Base-by-base conservation (phyloP, 2,888 invertebrate species). In the Piscicola geometra region DNA sequence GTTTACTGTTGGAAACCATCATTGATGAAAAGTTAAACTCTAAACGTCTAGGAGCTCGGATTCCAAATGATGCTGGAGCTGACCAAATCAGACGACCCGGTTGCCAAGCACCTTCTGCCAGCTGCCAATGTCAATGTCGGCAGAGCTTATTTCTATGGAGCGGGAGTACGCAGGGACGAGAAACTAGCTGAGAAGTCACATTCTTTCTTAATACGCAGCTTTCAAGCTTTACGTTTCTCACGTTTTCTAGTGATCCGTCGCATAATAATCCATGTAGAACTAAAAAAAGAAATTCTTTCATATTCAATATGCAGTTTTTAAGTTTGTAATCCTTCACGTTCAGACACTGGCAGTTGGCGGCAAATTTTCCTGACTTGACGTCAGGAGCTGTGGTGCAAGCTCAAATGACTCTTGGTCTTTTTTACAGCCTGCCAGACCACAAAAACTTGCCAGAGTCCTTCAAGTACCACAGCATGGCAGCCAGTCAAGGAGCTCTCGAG, bases 401-500 rank as follows among this genome's bases (percentile, higher is more conserved):
- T 2, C 85, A 85, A 81, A 82, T 83, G 9, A 81, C 81, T 21
- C 81, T 86, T 1, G 86, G 85, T 0, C 82, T 85, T 82, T 84
- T 82, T 77, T 86, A 85, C 78, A 83, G 84, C 18, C 75, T 82
- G 25, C 81, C 82, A 5, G 78, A 80, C 28, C 77, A 78, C 52
- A 76, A 79, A 0, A 81, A 85, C 78, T 79, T 85, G 21, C 80
- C 83, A 35, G 83, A 84, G 75, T 83, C 85, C 25, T 85, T 83
- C 79, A 84, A 84, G 80, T 86, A 86, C 85, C 85, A 86, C 76
- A 83, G 83, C 12, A 84, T 85, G 77, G 86, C 86, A 18, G 83
- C 84, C 80, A 84, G 84, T 12, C 84, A 85, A 81, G 85, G 85
- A 21, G 84, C 83, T 76, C 79, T 85, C 9, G 85, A 86, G 79